A percentile compares a stretch with the other conserved stretches of the same genome.
Conservation (phyloP, 1,140 invertebrate species). For the Archegozetes longisetosus region DNA sequence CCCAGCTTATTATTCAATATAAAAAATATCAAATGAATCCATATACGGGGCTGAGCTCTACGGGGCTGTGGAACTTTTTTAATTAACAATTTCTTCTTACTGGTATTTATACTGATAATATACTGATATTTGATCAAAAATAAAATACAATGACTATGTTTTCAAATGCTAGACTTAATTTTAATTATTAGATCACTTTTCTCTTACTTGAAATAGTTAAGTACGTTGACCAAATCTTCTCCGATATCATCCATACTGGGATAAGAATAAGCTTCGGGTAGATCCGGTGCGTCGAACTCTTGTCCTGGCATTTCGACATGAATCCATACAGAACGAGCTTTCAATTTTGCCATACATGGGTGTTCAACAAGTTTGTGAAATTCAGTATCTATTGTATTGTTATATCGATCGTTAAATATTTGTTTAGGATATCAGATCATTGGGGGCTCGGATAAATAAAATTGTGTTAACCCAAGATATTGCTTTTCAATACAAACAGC, state of each 20-base stretch:
- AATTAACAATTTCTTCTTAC: too few species aligned
- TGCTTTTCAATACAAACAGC: too few species aligned
- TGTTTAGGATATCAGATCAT: not conserved
- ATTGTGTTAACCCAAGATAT: too few species aligned
- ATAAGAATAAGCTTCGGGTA: slow-evolving; percentile 53
- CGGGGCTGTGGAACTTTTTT: too few species aligned
- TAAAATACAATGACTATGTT: too few species aligned
- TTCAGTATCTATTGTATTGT: slow-evolving; percentile 40
- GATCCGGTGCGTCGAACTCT: slow-evolving; percentile 55
- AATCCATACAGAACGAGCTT: slow-evolving; percentile 66
- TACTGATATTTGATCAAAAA: too few species aligned
- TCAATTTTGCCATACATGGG: slow-evolving; percentile 64
- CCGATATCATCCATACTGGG: slow-evolving; percentile 64
- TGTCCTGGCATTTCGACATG: slow-evolving; percentile 77
- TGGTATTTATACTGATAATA: too few species aligned
- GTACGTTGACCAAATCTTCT: slow-evolving; percentile 60
- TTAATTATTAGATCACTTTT: too few species aligned
- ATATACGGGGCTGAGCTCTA: too few species aligned
- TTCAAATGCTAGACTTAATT: too few species aligned
- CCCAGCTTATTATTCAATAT: too few species aligned
- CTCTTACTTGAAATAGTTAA: slow-evolving; percentile 52
- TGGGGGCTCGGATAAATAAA: not conserved
- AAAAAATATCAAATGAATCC: too few species aligned
- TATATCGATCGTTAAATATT: not conserved
- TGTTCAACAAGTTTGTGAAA: slow-evolving; percentile 58